Conservation (phyloP, 2,888 invertebrate species). For the Callimorpha dominula region DNA sequence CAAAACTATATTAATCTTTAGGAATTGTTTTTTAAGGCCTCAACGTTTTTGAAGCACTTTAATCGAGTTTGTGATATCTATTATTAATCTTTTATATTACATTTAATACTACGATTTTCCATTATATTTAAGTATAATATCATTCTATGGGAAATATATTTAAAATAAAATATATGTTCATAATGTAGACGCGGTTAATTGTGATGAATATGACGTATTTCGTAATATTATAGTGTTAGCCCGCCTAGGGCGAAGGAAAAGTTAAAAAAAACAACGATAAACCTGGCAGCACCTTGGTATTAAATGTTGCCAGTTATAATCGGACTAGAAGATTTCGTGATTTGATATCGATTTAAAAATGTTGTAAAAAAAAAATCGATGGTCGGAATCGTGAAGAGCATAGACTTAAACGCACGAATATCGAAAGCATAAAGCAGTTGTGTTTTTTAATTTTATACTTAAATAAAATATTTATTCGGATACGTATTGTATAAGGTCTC, state of each 20-base stretch:
- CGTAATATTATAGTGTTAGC: conserved; percentile 51
- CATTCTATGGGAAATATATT: conserved; percentile 32
- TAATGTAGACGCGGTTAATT: conserved; percentile 53
- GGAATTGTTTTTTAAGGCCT: conserved; percentile 25
- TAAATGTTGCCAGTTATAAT: conserved; percentile 51
- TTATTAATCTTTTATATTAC: conserved; percentile 23
- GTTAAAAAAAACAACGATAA: conserved; percentile 51
- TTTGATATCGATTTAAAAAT: conserved; percentile 41
- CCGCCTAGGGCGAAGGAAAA: conserved; percentile 47
- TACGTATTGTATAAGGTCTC: conserved; percentile 75
- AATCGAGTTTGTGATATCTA: conserved; percentile 25
- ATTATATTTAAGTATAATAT: conserved; percentile 24
- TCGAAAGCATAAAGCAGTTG: conserved; percentile 77
- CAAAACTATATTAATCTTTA: conserved; percentile 18
- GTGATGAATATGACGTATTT: conserved; percentile 65
- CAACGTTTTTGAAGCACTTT: conserved; percentile 21
- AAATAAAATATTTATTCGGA: conserved; percentile 80
- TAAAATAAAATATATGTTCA: conserved; percentile 56
- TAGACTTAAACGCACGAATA: conserved; percentile 67
- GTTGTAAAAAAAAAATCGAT: conserved; percentile 52
- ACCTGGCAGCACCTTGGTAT: conserved; percentile 41
- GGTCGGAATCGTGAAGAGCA: conserved; percentile 50
- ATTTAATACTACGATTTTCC: conserved; percentile 23
- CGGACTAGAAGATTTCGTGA: conserved; percentile 46
- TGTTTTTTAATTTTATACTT: conserved; percentile 85